Evolutionary conservation across 2,113 vertebrate species (phyloP).

Genomic region (Oenanthe oenanthe): DNA sequence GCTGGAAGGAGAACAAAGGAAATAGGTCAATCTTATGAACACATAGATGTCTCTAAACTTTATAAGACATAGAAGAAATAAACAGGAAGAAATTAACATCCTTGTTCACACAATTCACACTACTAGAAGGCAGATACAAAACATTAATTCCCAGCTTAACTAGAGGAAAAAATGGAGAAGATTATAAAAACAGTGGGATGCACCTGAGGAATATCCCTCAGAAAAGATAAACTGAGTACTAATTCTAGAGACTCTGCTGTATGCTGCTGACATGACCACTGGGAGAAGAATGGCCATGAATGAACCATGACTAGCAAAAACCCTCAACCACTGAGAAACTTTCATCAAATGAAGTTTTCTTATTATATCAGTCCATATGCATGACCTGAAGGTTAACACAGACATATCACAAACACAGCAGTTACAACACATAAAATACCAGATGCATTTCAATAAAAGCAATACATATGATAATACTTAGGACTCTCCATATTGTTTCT

Average conservation of each 20-base stretch:
- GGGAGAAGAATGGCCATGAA: background rate
- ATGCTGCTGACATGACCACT: background rate
- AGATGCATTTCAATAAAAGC: background rate
- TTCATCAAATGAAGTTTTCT: background rate
- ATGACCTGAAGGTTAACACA: background rate
- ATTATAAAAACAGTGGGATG: background rate
- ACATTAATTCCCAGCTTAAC: background rate
- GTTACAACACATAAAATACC: background rate
- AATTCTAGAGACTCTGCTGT: background rate
- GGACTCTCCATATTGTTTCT: background rate
- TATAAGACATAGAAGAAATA: background rate
- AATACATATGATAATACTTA: background rate
- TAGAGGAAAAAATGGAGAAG: background rate
- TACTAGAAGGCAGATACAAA: background rate
- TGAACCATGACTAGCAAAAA: background rate
- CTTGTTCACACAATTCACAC: background rate
- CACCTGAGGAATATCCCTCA: background rate
- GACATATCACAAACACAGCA: background rate
- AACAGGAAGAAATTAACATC: slow-evolving; percentile 10
- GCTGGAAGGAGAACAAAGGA: background rate
- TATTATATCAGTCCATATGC: background rate
- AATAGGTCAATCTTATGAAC: background rate
- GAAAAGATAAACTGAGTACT: background rate
- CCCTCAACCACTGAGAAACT: background rate
- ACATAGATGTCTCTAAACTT: background rate